These are phyloP conservation scores for Sternarchorhynchus goeldii DNA, from an alignment of 2,797 vertebrate species.

Conservation along the genomic window DNA sequence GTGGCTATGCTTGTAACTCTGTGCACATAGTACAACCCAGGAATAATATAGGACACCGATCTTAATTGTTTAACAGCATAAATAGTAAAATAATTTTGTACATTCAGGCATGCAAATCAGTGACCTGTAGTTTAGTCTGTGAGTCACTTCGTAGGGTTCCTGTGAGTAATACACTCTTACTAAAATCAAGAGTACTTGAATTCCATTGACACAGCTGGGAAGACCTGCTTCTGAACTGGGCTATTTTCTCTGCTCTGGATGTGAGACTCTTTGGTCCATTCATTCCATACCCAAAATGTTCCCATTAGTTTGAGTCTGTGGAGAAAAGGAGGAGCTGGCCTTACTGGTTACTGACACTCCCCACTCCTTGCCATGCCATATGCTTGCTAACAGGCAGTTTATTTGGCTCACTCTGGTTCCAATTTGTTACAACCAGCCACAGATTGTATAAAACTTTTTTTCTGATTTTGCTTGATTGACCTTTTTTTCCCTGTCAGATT, in stretches of 20 bases:
- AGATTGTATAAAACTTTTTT: neutral
- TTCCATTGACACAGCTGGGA: slow-evolving; percentile 1
- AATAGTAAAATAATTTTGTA: neutral
- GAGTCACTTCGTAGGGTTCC: neutral
- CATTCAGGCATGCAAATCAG: neutral
- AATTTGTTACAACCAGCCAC: neutral
- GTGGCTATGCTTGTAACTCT: neutral
- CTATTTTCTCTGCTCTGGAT: neutral
- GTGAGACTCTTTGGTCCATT: neutral
- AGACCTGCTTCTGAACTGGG: neutral
- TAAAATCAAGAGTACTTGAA: neutral
- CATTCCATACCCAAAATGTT: neutral
- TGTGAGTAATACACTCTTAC: neutral
- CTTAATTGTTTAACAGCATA: neutral
- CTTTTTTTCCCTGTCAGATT: neutral
- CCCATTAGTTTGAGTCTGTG: neutral
- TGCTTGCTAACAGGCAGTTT: neutral
- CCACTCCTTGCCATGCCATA: too few relatives aligned
- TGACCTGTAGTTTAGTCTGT: neutral
- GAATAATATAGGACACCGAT: neutral
- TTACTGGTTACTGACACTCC: neutral
- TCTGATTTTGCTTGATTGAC: neutral
- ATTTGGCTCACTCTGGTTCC: neutral
- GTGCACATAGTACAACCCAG: too few relatives aligned
- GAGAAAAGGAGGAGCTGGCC: neutral